A percentile compares a stretch with the other conserved stretches of the same genome.
These are phyloP conservation scores for Andrena minutula DNA, from an alignment of 2,888 invertebrate genomes.

Conservation along the genomic window DNA sequence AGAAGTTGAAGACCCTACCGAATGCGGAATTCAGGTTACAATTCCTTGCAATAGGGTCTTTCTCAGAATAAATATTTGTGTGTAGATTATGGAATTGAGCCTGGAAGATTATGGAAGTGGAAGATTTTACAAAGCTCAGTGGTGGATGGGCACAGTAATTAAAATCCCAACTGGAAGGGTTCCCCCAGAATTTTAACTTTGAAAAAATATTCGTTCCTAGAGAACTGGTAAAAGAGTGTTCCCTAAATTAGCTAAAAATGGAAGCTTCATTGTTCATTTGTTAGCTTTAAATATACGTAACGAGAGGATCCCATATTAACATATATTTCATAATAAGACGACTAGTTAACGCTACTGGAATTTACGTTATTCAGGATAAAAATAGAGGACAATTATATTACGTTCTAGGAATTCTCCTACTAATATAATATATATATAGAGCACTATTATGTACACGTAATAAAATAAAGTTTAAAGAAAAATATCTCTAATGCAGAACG, in stretches of 20 bases:
- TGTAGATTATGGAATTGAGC: too few species aligned
- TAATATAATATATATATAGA: not conserved
- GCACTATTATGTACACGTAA: constrained; percentile 34
- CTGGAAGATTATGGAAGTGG: too few species aligned
- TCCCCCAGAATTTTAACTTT: too few species aligned
- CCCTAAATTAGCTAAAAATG: not conserved
- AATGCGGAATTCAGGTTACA: too few species aligned
- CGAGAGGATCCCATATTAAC: constrained; percentile 8
- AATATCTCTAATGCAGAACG: constrained; percentile 13
- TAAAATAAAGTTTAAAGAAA: not conserved
- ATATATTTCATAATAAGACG: constrained; percentile 1
- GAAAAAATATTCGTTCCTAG: too few species aligned
- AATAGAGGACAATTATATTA: constrained; percentile 13
- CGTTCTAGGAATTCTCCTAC: constrained; percentile 1
- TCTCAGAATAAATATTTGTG: too few species aligned
- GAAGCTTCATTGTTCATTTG: not conserved
- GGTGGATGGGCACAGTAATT: too few species aligned
- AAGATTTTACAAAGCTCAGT: too few species aligned
- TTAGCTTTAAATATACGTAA: too few species aligned
- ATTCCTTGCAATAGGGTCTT: too few species aligned
- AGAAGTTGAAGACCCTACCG: too few species aligned
- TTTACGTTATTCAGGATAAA: constrained; percentile 14
- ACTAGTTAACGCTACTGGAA: constrained; percentile 27
- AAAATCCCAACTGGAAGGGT: too few species aligned
- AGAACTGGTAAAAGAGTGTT: not conserved